Conservation (phyloP, 2,888 invertebrate species). For the Cyrtodaria siliqua region DNA sequence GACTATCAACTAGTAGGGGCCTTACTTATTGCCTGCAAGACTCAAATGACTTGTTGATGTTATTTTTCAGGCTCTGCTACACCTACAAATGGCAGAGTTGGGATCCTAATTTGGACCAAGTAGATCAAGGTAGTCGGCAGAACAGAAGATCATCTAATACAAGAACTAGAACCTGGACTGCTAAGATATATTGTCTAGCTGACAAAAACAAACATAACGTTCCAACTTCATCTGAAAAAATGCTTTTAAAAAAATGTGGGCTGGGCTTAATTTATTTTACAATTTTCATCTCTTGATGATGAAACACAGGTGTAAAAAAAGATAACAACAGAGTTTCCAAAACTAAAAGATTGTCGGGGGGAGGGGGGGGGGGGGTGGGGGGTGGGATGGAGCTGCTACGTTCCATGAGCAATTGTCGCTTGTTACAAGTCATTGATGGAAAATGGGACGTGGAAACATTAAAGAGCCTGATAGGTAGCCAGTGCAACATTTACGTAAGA, state of each 20-base stretch:
- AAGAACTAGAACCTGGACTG: too few relatives aligned
- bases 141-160: conserved; percentile 5
- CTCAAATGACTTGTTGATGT: too few relatives aligned
- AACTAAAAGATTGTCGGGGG: background rate
- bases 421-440: background rate
- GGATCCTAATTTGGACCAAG: too few relatives aligned
- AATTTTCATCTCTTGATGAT: background rate
- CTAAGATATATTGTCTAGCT: too few relatives aligned
- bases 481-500: too few relatives aligned
- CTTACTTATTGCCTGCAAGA: too few relatives aligned
- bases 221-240: conserved; percentile 3
- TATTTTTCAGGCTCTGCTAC: too few relatives aligned
- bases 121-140: conserved; percentile 1
- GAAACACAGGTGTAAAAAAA: background rate
- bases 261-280: background rate
- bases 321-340: background rate
- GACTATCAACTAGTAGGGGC: too few relatives aligned
- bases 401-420: background rate
- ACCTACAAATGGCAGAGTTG: too few relatives aligned
- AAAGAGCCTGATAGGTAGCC: conserved; percentile 3
- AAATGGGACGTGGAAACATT: background rate
- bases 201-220: too few relatives aligned
- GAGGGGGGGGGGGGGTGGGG: too few relatives aligned
- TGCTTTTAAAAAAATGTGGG: background rate
- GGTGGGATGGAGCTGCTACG: conserved; percentile 3